These are phyloP conservation scores for Chelonus insularis DNA, from an alignment of 1,140 invertebrate species.

Conservation along the genomic window DNA sequence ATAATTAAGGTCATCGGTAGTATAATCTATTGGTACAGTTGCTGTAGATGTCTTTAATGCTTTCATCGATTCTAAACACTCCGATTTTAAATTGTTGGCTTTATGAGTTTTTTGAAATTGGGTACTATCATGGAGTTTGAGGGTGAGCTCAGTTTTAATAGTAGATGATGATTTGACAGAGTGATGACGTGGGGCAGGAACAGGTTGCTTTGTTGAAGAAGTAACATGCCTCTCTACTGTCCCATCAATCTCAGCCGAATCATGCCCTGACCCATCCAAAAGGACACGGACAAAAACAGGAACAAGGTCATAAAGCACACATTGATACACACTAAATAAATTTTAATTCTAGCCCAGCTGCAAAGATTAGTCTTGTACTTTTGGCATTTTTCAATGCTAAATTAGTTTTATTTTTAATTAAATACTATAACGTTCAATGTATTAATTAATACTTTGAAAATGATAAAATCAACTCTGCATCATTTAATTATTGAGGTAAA, in stretches of 20 bases:
- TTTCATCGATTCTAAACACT: conserved; percentile 35
- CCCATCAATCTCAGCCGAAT: conserved; percentile 60
- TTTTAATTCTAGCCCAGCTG: conserved; percentile 52
- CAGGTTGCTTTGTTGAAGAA: conserved; percentile 57
- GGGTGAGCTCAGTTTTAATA: conserved; percentile 48
- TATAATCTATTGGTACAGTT: conserved; percentile 28
- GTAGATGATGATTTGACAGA: conserved; percentile 43
- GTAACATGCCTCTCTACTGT: conserved; percentile 60
- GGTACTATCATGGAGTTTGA: conserved; percentile 45
- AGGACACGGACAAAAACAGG: conserved; percentile 60
- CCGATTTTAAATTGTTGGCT: conserved; percentile 31
- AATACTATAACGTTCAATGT: too few relatives aligned
- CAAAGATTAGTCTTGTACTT: conserved; percentile 29
- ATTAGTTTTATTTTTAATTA: too few relatives aligned
- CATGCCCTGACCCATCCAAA: conserved; percentile 61
- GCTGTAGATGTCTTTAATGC: not conserved
- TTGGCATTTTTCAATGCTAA: too few relatives aligned
- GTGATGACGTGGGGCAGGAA: conserved; percentile 53
- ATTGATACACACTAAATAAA: conserved; percentile 60
- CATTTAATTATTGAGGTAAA: conserved; percentile 21
- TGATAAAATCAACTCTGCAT: conserved; percentile 6
- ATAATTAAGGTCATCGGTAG: conserved; percentile 27
- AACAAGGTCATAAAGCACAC: conserved; percentile 60
- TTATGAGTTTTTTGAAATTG: conserved; percentile 29
- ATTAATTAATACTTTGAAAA: not conserved